phyloP scores from a whole-genome alignment of 1,140 invertebrate species.

The Drosophila serrata region DNA sequence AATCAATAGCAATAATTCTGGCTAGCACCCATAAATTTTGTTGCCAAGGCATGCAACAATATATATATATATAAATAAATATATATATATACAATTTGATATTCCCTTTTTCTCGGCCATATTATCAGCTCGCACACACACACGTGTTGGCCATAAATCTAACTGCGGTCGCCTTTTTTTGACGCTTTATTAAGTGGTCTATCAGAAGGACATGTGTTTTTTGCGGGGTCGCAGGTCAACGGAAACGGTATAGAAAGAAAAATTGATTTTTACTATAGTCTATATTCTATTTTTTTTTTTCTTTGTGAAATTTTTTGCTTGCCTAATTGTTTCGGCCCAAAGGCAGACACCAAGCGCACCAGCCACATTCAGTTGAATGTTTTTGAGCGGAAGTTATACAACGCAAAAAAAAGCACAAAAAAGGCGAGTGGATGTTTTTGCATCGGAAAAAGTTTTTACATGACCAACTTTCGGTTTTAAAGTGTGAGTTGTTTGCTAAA shows the following conservation, averaged over 20 bases:
- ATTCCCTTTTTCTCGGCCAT: constrained; percentile 31
- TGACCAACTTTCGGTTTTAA: neutral
- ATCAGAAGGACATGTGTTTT: constrained; percentile 48
- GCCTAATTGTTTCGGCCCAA: constrained; percentile 35
- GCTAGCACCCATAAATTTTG: constrained; percentile 56
- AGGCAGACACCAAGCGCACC: constrained; percentile 8
- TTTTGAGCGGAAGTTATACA: constrained; percentile 37
- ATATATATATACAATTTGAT: constrained; percentile 32
- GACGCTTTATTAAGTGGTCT: constrained; percentile 61
- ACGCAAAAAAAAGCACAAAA: constrained; percentile 4
- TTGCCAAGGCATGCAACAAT: constrained; percentile 32
- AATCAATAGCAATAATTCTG: constrained; percentile 79
- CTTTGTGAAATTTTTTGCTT: constrained; percentile 23
- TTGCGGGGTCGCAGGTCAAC: neutral
- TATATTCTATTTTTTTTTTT: neutral
- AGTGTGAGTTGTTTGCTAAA: constrained; percentile 13
- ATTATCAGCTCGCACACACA: constrained; percentile 34
- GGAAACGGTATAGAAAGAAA: constrained; percentile 5
- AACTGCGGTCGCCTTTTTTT: constrained; percentile 41
- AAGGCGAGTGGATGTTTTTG: neutral
- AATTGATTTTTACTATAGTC: constrained; percentile 11
- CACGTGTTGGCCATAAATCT: constrained; percentile 70
- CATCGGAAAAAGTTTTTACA: constrained; percentile 4
- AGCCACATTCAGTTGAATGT: constrained; percentile 22
- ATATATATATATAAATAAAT: constrained; percentile 20